phyloP scores from a whole-genome alignment of 1,140 invertebrate genomes.

The Plectrocnemia conspersa region DNA sequence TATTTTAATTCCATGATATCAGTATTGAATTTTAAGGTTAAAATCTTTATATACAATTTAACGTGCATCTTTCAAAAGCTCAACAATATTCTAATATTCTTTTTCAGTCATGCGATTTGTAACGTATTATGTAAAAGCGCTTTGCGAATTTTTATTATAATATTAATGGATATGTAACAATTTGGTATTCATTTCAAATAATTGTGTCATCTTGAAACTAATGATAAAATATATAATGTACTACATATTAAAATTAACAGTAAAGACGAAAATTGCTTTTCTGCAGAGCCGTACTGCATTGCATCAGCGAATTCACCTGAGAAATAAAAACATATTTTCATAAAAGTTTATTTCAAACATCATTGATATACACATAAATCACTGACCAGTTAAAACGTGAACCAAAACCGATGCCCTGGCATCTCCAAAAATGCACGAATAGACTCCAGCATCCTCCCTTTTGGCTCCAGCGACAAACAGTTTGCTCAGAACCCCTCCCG shows the following conservation, averaged over 20 bases:
- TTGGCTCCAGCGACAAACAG: constrained; percentile 27
- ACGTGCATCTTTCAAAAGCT: too few relatives aligned
- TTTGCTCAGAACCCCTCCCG: constrained; percentile 18
- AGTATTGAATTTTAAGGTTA: too few relatives aligned
- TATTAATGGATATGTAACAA: too few relatives aligned
- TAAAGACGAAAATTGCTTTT: not conserved
- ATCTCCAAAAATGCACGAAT: constrained; percentile 57
- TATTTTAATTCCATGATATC: too few relatives aligned
- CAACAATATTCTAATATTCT: too few relatives aligned
- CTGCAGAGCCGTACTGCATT: constrained; percentile 33
- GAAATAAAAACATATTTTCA: not conserved
- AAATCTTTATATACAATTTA: too few relatives aligned
- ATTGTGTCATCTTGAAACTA: too few relatives aligned
- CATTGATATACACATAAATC: not conserved
- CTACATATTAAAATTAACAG: not conserved
- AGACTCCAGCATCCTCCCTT: constrained; percentile 49
- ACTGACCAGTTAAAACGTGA: constrained; percentile 51
- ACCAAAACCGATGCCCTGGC: constrained; percentile 54
- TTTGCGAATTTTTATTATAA: too few relatives aligned
- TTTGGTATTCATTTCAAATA: too few relatives aligned
- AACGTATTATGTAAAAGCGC: too few relatives aligned
- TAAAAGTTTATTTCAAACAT: not conserved
- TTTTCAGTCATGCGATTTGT: too few relatives aligned
- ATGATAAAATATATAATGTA: not conserved
- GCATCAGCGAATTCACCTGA: constrained; percentile 33